Percentiles rank a stretch among this genome's conserved stretches.
Evolutionary conservation across 2,113 vertebrate species (phyloP).

Genomic region (Limanda limanda): DNA sequence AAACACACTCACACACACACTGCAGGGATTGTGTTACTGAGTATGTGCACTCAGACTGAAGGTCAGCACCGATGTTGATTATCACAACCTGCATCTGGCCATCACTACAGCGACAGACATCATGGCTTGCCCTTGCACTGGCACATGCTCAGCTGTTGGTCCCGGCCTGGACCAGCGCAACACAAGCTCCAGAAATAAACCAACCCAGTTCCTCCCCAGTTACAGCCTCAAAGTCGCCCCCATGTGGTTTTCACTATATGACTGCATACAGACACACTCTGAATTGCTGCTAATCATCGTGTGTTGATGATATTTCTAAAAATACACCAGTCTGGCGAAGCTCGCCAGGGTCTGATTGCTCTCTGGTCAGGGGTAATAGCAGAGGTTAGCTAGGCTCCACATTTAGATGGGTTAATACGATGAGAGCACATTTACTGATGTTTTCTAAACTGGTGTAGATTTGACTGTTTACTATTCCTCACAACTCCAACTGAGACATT

Average conservation of each 20-base stretch:
- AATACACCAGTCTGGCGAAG: slow-evolving; percentile 19
- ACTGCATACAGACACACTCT: neutral
- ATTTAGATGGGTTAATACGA: slow-evolving; percentile 7
- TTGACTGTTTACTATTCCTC: neutral
- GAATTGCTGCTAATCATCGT: slow-evolving; percentile 35
- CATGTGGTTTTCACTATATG: slow-evolving; percentile 26
- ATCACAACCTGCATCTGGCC: slow-evolving; percentile 48
- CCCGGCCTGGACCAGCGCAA: slow-evolving; percentile 35
- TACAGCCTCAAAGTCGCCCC: slow-evolving; percentile 66
- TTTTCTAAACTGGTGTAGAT: neutral
- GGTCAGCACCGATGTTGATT: slow-evolving; percentile 43
- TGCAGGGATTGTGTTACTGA: slow-evolving; percentile 5
- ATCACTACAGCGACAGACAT: slow-evolving; percentile 16
- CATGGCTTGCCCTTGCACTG: slow-evolving; percentile 59
- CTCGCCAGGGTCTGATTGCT: slow-evolving; percentile 40
- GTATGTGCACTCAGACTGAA: slow-evolving; percentile 36
- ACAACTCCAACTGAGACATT: neutral
- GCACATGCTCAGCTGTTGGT: slow-evolving; percentile 78
- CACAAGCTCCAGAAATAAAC: slow-evolving; percentile 66
- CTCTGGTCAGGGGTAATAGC: slow-evolving; percentile 17
- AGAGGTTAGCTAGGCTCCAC: slow-evolving; percentile 17
- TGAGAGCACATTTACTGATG: neutral
- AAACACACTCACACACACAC: neutral
- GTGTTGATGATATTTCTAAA: slow-evolving; percentile 54
- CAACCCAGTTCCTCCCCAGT: slow-evolving; percentile 68